Base-by-base conservation (phyloP, 1,140 invertebrate genomes). In the Anthonomus grandis region DNA sequence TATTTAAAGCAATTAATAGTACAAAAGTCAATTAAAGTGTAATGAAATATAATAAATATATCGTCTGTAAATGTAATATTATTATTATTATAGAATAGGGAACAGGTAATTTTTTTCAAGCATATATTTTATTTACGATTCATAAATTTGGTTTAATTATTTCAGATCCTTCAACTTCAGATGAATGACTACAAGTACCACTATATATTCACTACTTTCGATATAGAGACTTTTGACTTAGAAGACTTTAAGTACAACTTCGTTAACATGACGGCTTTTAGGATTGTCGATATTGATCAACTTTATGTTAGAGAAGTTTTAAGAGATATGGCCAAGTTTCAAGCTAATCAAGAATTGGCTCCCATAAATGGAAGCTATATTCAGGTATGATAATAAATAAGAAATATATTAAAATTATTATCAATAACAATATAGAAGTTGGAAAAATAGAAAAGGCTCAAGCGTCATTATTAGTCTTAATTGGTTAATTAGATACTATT, bases 151-250 rank as follows among this genome's bases (percentile, higher is more conserved):
- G 6, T 24, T 57, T 50, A 12, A 2, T 57, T n/a, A n/a, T 79
- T 81, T 19, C 79, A 95, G 92, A 92, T 94, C 66, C 75, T 94
- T 21, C 90, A 94, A 70, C 74, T 93, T 15, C 91, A 94, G 74
- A 94, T 95, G 92, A 95, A 94, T 73, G 91, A 93, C 72, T 91
- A 92, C 72, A 83, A 89, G 70, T 94, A 93, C 70, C 91, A 95
- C 73, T 95, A 94, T 70, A 83, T 95, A 70, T 95, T 95, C 68
- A 93, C 91, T 12, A 93, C 89, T 15, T 93, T 94, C 74, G 92
- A 95, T 72, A 85, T 93, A 65, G 91, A 93, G 74, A 85, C 89
- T 12, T 93, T 93, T 67, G 91, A 95, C 74, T 74, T 95, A 45
- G 91, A 95, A 75, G 91, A 95, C 70, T 95, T 95, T 75, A 91